A percentile compares a stretch with the other conserved stretches of the same genome.
Evolutionary conservation across 2,113 vertebrate species (phyloP).

Genomic region (Poicephalus gulielmi): DNA sequence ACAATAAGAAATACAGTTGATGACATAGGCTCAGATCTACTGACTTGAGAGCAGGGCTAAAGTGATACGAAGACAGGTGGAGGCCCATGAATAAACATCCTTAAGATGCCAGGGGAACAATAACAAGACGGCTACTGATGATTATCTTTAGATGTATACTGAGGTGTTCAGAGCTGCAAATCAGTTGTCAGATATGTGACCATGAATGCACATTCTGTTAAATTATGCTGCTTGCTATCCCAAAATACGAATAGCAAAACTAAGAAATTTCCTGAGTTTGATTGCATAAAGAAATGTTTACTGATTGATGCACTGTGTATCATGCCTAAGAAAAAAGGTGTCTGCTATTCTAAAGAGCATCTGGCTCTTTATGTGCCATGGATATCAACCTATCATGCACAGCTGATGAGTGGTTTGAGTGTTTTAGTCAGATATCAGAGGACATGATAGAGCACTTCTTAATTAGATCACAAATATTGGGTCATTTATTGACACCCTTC

Average conservation of each 20-base stretch:
- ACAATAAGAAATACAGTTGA: not conserved
- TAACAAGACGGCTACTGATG: slow-evolving; percentile 8
- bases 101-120: not conserved
- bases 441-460: not conserved
- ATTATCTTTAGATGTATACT: not conserved
- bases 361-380: not conserved
- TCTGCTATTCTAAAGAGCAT: not conserved
- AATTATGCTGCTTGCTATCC: not conserved
- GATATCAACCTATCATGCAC: not conserved
- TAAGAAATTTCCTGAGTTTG: not conserved
- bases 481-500: not conserved
- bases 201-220: not conserved
- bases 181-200: not conserved
- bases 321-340: not conserved
- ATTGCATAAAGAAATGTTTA: not conserved
- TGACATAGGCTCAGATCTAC: slow-evolving; percentile 25
- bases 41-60: not conserved
- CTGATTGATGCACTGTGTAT: not conserved
- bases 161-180: not conserved
- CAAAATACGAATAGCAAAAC: not conserved
- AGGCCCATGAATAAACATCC: slow-evolving; percentile 46
- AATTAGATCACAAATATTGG: not conserved
- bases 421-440: not conserved
- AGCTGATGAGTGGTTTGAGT: not conserved
- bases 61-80: not conserved